phyloP scores from a whole-genome alignment of 2,113 vertebrate genomes.

The Rhizomys pruinosus region DNA sequence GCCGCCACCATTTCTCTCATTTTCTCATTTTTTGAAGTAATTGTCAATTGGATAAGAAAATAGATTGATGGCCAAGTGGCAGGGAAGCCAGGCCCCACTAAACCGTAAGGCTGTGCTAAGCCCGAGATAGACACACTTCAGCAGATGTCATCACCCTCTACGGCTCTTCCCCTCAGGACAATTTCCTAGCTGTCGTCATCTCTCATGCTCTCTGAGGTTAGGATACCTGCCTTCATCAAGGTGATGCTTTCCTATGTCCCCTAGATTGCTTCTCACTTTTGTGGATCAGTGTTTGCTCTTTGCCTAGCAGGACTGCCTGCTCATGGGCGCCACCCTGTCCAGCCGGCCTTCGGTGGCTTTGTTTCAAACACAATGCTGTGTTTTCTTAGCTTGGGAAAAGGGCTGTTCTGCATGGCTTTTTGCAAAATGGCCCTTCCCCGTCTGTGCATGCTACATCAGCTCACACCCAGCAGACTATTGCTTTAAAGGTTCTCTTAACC shows the following conservation, averaged over 20 bases:
- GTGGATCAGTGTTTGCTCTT: constrained; percentile 17
- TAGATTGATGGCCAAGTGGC: background rate
- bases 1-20: background rate
- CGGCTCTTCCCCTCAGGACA: background rate
- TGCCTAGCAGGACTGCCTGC: background rate
- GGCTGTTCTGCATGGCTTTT: constrained; percentile 46
- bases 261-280: background rate
- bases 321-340: constrained; percentile 54
- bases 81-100: constrained; percentile 26
- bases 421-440: constrained; percentile 40
- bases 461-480: background rate
- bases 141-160: background rate
- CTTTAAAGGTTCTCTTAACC: constrained; percentile 37
- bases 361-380: constrained; percentile 65
- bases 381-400: constrained; percentile 60
- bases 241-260: background rate
- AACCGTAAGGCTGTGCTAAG: background rate
- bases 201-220: background rate
- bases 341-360: constrained; percentile 50
- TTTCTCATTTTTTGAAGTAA: constrained; percentile 45
- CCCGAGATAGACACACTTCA: constrained; percentile 43
- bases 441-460: background rate
- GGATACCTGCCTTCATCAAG: background rate
- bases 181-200: background rate
- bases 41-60: constrained; percentile 43